Base-by-base conservation (phyloP, 2,113 vertebrate species). In the Glareola pratincola region DNA sequence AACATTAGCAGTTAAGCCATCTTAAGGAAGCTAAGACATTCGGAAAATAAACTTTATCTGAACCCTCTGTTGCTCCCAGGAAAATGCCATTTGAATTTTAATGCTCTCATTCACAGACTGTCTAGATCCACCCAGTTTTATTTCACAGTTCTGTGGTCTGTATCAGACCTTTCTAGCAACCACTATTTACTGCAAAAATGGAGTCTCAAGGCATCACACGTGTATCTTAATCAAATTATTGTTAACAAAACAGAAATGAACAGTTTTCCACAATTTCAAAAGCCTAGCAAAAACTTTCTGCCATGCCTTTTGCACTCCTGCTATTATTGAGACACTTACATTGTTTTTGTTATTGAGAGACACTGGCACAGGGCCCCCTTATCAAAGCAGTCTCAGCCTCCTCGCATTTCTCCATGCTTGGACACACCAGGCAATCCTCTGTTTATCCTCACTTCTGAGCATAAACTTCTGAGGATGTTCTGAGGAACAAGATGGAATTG, bases 31-130 rank as follows among this genome's bases (percentile, higher is more conserved):
- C 67, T 86, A 94, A 96, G 77, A 88, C 66, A 78, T 91, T 92
- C 91, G 86, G 85, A 95, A 91, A 96, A 95, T 94, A 96, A 94
- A 96, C 88, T 97, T 95, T 88, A 26, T 69, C 91, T 97, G 94
- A 97, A 96, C 84, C 57, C 69, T 94, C 86, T 92, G 74, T 75
- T 91, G 73, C 86, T 97, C 91, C 57, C 74, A 92, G 89, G 45
- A 87, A 96, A 95, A 91, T 69, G 53, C 66, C 66, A 85, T 94
- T 94, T 96, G 95, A 92, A 96, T 97, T 91, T 89, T 95, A 97
- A 95, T 94, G 77, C 50, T 91, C 73, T 82, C 39, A 59, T 94
- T 97, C 94, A 90, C 91, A 95, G 74, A 81, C 80, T 94, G 88
- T 93, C 94, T 96, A 92, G 88, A 94, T 90, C 60, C 92, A 87